These are phyloP conservation scores for Eristalinus aeneus DNA, from an alignment of 2,888 invertebrate species.

Conservation along the genomic window DNA sequence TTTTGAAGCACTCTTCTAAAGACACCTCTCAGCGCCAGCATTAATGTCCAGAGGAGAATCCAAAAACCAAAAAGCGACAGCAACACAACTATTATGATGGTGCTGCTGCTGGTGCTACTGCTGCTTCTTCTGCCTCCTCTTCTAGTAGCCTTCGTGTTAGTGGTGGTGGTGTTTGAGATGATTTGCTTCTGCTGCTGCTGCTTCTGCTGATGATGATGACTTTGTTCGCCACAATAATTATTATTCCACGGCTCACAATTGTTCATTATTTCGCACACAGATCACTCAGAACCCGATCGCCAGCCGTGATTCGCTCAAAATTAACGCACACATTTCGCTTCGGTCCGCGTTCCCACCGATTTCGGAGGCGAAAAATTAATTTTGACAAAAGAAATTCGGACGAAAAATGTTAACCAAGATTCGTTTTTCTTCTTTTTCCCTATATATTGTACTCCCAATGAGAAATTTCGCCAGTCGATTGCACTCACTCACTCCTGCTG, in stretches of 20 bases:
- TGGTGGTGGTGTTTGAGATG: conserved; percentile 51
- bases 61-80: conserved; percentile 70
- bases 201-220: conserved; percentile 56
- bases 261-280: conserved; percentile 61
- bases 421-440: conserved; percentile 33
- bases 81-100: conserved; percentile 55
- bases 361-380: conserved; percentile 24
- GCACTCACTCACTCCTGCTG: conserved; percentile 37
- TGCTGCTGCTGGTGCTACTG: conserved; percentile 13
- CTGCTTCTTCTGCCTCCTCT: conserved; percentile 37
- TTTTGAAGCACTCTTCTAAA: conserved; percentile 29
- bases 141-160: conserved; percentile 29
- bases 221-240: conserved; percentile 65
- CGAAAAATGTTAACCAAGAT: conserved; percentile 58
- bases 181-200: conserved; percentile 20
- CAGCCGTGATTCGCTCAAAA: neutral
- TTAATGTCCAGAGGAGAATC: conserved; percentile 64
- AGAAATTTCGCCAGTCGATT: conserved; percentile 50
- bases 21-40: conserved; percentile 61
- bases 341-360: conserved; percentile 2
- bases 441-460: conserved; percentile 31
- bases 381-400: conserved; percentile 63
- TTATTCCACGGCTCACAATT: conserved; percentile 46
- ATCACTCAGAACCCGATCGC: conserved; percentile 32
- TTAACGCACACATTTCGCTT: conserved; percentile 17